Evolutionary conservation across 2,797 vertebrate species (phyloP), one percentile per base, ranked within the genome.

Genomic region (Coregonus suidteri): DNA sequence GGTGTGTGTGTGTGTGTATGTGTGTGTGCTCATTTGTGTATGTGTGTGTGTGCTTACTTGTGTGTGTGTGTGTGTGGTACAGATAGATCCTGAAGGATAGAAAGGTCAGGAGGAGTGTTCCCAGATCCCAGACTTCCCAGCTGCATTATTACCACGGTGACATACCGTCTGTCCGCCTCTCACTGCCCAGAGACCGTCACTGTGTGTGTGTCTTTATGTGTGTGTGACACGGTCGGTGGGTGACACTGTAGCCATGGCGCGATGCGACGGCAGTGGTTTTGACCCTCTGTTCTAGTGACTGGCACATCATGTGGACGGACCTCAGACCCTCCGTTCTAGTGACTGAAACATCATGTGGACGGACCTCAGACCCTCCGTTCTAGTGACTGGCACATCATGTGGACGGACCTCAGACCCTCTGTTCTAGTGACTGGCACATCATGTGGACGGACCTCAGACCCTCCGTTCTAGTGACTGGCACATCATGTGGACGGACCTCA

Each of bases 91-190:
- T 65, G 77, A 85, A 76, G 84, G 86, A 86, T 89, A 20, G 77
- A 92, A 93, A 94, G 93, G 93, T 94, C 91, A 92, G 41, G 65
- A 75, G 73, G 75, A 90, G 85, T 79, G 82, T 86, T 89, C 88
- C 75, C 87, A 6, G 41, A 20, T 14, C 7, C 83, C 68, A 73
- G 82, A 89, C 90, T 88, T 88, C 90, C 91, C 89, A 86, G 85
- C 76, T 31, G 85, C 77, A 79, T 83, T 77, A 75, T 79, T 77
- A 82, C 69, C 51, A 69, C 71, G 35, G 34, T 67, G 75, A 93
- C 89, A 76, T 65, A 25, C 89, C 86, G 87, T 92, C 92, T 82
- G 88, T 93, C 90, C 90, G 86, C 92, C 93, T 82, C 87, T 93
- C 90, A 91, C 89, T 83, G 80, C 81, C 37, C 71, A 77, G 71